These are phyloP conservation scores for Psittacula derbiana DNA, from an alignment of 2,797 vertebrate species.

Conservation along the genomic window DNA sequence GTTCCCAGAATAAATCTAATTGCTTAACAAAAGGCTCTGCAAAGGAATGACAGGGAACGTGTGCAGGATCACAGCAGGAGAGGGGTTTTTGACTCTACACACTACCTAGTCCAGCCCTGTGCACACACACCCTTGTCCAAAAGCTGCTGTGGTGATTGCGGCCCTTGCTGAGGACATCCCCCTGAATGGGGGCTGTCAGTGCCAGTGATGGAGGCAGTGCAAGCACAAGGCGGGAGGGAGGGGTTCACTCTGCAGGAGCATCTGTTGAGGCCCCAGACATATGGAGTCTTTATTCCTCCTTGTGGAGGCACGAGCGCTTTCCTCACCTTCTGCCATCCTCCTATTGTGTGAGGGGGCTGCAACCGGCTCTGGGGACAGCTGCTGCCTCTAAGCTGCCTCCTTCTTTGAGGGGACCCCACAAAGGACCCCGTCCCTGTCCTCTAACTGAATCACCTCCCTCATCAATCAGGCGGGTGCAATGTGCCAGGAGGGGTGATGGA, in stretches of 20 bases:
- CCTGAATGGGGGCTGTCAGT: background rate
- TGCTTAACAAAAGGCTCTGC: background rate
- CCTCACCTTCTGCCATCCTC: conserved; percentile 68
- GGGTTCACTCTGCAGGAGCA: conserved; percentile 62
- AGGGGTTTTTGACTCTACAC: background rate
- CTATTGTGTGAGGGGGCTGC: background rate
- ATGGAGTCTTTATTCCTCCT: conserved; percentile 73
- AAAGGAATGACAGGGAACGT: background rate
- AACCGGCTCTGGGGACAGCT: conserved; percentile 39
- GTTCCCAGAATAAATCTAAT: background rate
- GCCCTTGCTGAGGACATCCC: background rate
- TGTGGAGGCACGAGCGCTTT: conserved; percentile 74
- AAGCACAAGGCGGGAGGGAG: background rate
- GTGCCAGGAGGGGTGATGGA: background rate
- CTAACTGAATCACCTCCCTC: background rate
- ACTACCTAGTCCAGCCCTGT: fast-evolving
- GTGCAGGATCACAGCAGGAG: background rate
- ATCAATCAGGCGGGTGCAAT: background rate
- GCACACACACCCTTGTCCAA: no score
- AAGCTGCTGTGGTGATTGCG: background rate
- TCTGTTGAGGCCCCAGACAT: conserved; percentile 78
- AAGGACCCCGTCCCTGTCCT: background rate
- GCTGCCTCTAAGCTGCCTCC: conserved; percentile 16
- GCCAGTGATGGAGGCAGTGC: background rate
- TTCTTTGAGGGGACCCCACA: background rate